Conservation (phyloP, 2,797 vertebrate genomes). For the Luscinia luscinia region DNA sequence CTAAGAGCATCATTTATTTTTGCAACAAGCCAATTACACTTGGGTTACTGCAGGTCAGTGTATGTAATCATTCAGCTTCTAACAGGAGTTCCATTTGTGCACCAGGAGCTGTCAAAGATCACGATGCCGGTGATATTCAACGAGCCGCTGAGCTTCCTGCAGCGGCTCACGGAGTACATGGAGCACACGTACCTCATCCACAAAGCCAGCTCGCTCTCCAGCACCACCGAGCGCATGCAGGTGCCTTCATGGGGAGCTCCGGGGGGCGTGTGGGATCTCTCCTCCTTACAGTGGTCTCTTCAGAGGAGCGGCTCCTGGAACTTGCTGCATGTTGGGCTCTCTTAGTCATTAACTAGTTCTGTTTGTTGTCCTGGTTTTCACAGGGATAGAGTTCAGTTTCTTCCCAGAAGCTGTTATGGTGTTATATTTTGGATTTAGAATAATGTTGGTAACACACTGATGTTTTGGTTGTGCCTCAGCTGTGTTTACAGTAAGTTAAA, state of each 20-base stretch:
- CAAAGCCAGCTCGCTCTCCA: constrained; percentile 87
- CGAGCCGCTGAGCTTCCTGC: constrained; percentile 96
- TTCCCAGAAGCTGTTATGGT: neutral
- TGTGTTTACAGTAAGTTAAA: neutral
- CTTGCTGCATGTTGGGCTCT: neutral
- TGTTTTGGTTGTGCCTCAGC: neutral
- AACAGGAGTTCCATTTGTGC: constrained; percentile 27
- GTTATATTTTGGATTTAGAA: neutral
- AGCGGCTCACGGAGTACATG: constrained; percentile 96
- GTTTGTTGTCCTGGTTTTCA: neutral
- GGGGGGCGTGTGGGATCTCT: neutral
- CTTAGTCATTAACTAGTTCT: neutral
- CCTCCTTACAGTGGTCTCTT: neutral
- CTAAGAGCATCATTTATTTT: constrained; percentile 34
- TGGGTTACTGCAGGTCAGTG: neutral
- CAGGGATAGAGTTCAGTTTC: neutral
- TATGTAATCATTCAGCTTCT: neutral
- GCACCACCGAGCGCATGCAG: constrained; percentile 95
- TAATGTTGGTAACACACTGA: neutral
- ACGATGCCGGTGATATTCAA: constrained; percentile 98
- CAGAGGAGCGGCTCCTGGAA: neutral
- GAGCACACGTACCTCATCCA: constrained; percentile 98
- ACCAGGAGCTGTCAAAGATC: constrained; percentile 96
- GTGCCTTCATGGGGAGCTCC: constrained; percentile 61
- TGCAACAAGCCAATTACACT: constrained; percentile 31